Evolutionary conservation across 1,140 invertebrate species (phyloP).

Genomic region (Drosophila erecta): DNA sequence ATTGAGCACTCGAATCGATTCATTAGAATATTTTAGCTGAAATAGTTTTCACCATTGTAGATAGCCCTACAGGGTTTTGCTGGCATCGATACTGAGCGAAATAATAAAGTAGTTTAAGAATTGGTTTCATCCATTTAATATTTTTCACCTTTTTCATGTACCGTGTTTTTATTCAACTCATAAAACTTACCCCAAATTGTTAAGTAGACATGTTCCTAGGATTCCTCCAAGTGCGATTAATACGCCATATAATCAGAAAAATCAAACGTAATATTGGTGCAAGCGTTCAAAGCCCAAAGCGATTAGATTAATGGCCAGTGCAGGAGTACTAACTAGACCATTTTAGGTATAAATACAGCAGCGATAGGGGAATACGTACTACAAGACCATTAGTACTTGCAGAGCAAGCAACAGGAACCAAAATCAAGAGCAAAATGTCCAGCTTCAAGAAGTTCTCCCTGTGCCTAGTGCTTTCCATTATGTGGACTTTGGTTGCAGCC

Average conservation of each 20-base stretch:
- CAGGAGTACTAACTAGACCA: conserved; percentile 19
- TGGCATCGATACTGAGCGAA: neutral
- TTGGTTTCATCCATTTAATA: too few species aligned
- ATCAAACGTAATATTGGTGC: conserved; percentile 35
- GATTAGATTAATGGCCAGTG: conserved; percentile 65
- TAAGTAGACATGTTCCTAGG: neutral
- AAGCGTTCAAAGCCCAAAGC: conserved; percentile 9
- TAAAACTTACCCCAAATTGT: neutral
- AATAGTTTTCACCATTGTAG: neutral
- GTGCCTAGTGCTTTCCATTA: conserved; percentile 35
- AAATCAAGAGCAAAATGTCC: conserved; percentile 29
- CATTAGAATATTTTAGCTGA: conserved; percentile 22
- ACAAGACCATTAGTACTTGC: conserved; percentile 20
- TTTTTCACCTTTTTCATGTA: too few species aligned
- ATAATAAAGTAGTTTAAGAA: neutral
- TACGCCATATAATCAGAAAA: conserved; percentile 22
- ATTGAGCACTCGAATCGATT: neutral
- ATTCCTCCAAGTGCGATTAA: conserved; percentile 11
- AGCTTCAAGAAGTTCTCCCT: conserved; percentile 23
- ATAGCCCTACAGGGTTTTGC: neutral
- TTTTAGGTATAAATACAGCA: conserved; percentile 28
- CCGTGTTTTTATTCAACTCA: neutral
- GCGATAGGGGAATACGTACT: neutral
- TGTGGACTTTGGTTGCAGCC: conserved; percentile 20
- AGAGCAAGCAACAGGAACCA: conserved; percentile 6